Evolutionary conservation across 2,797 vertebrate species (phyloP), one percentile per base, ranked within the genome.

Genomic region (Sciurus vulgaris): DNA sequence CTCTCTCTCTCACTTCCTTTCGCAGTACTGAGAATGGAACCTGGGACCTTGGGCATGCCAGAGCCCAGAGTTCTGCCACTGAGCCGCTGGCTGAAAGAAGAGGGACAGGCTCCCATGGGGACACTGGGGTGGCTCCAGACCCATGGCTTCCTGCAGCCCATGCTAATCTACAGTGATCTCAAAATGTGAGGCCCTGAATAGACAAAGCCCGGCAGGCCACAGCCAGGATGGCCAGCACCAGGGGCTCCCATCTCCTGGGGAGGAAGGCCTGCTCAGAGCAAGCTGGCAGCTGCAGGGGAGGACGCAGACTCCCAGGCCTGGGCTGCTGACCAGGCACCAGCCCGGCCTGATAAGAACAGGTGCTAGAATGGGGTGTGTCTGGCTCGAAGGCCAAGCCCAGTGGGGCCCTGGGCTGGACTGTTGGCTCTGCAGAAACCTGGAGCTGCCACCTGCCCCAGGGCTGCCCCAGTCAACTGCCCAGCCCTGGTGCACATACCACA

Each of bases 351-450:
- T 0, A 5, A 28, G 24, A 56, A 44, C 78, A 6, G 0, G 13
- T 0, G 63, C 63, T 47, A 0, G 1, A 4, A 17, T 1, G 3
- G 14, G 9, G 7, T 38, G 17, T 0, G 2, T 26, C 3, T 41
- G 77, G 41, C 28, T 38, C 14, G 12, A 5, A 30, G 38, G 30
- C 56, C 28, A 47, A 30, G 30, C 18, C 51, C 56, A 10, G 86
- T 2, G 11, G 30, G 1, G 3, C 18, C n/a, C 49, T 2, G 0
- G 77, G 10, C 3, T 1, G 24, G 14, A 20, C 38, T 0, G 17
- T 1, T 9, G 38, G 4, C 41, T 33, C 78, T 49, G 47, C 1
- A 18, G 28, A 24, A 26, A 33, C 65, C 63, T 0, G 5, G 18
- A 59, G n/a, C 59, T 12, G 4, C 63, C 38, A 30, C 63, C 51